phyloP scores from a whole-genome alignment of 1,140 invertebrate species.

The Cotesia typhae region DNA sequence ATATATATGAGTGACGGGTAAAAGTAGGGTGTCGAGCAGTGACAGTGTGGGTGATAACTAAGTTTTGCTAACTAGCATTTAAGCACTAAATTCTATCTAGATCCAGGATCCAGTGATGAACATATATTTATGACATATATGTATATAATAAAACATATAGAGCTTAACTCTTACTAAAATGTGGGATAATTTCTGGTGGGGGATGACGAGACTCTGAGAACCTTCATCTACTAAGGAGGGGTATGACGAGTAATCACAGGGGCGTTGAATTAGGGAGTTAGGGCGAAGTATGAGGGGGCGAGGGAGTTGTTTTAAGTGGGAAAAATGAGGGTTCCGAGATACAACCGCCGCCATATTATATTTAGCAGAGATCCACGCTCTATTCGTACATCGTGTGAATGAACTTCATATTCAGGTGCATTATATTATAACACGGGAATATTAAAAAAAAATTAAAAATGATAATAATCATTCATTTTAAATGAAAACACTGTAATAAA shows the following conservation, averaged over 20 bases:
- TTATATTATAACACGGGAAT: too few species aligned
- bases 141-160: neutral
- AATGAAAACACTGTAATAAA: too few species aligned
- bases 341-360: conserved; percentile 61
- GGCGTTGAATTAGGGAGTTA: conserved; percentile 58
- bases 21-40: too few species aligned
- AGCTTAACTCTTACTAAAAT: conserved; percentile 17
- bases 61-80: too few species aligned
- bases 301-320: conserved; percentile 33
- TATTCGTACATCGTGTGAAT: conserved; percentile 51
- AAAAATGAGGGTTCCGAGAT: conserved; percentile 44
- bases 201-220: conserved; percentile 30
- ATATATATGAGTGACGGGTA: too few species aligned
- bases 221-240: conserved; percentile 25
- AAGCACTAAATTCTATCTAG: too few species aligned
- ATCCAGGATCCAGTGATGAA: too few species aligned
- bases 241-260: conserved; percentile 53
- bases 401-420: conserved; percentile 50
- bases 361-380: conserved; percentile 56
- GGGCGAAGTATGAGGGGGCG: conserved; percentile 27
- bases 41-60: too few species aligned
- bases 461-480: too few species aligned
- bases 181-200: conserved; percentile 33
- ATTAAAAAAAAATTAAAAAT: too few species aligned
- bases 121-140: neutral